These are phyloP conservation scores for Ctenodactylus gundi DNA, from an alignment of 2,113 vertebrate species.

Conservation along the genomic window DNA sequence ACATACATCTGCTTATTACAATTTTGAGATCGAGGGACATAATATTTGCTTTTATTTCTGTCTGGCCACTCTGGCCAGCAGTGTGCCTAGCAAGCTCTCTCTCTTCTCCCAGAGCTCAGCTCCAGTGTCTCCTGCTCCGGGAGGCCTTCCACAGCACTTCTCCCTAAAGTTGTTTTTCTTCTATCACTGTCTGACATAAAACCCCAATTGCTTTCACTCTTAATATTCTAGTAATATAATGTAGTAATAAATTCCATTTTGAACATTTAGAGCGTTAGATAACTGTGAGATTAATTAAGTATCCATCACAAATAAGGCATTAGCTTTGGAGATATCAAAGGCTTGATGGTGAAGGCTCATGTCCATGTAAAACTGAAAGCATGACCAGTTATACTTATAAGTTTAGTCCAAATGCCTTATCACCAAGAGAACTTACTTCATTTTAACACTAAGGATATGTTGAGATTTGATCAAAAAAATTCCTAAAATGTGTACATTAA, in stretches of 20 bases:
- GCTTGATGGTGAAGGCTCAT: background rate
- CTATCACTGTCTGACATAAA: background rate
- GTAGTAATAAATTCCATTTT: background rate
- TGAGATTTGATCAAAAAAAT: background rate
- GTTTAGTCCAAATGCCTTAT: background rate
- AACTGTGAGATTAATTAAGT: background rate
- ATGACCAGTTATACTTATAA: background rate
- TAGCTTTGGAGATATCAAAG: background rate
- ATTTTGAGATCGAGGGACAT: background rate
- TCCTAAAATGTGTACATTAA: slow-evolving; percentile 9
- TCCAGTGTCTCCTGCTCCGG: background rate
- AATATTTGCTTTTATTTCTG: background rate
- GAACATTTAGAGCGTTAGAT: background rate
- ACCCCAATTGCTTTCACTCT: background rate
- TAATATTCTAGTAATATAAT: background rate
- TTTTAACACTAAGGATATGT: background rate
- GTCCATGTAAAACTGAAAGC: background rate
- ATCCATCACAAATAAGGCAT: background rate
- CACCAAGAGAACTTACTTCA: background rate
- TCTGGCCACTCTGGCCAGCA: background rate
- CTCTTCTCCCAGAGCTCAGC: background rate
- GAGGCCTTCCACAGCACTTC: background rate
- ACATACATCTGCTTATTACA: background rate
- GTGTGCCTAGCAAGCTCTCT: background rate
- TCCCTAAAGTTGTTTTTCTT: background rate